A percentile compares a stretch with the other conserved stretches of the same genome.
These are phyloP conservation scores for Bombyx mori DNA, from an alignment of 1,140 invertebrate genomes.

Conservation along the genomic window DNA sequence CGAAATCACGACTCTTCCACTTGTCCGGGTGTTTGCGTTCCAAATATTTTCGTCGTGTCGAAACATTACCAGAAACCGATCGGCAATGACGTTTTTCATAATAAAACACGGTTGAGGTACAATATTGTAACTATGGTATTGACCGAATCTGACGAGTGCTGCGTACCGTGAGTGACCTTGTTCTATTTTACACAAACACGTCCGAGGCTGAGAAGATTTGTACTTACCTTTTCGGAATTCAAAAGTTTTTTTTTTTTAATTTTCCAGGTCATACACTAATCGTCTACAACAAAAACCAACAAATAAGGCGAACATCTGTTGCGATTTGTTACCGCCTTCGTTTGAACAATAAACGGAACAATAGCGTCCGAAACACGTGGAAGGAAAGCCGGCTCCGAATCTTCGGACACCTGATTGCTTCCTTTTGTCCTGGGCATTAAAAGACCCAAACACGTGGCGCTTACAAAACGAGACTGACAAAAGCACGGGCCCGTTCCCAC, in stretches of 20 bases:
- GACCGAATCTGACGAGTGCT: constrained; percentile 22
- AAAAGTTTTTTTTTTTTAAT: constrained; percentile 12
- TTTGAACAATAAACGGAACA: constrained; percentile 42
- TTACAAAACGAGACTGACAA: constrained; percentile 25
- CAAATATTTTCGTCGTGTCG: constrained; percentile 61
- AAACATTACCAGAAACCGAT: constrained; percentile 47
- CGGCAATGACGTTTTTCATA: constrained; percentile 31
- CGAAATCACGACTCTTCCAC: constrained; percentile 67
- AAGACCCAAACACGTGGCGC: constrained; percentile 43
- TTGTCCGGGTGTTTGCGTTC: constrained; percentile 60
- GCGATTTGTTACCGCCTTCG: constrained; percentile 22
- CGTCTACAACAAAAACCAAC: constrained; percentile 22
- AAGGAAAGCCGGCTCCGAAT: constrained; percentile 25
- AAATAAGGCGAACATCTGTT: constrained; percentile 42
- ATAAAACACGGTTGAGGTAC: constrained; percentile 11
- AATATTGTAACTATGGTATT: constrained; percentile 22
- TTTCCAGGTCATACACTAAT: constrained; percentile 14
- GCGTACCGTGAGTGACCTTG: constrained; percentile 22
- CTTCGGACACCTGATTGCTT: constrained; percentile 41
- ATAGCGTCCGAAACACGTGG: constrained; percentile 46
- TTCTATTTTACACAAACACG: constrained; percentile 26
- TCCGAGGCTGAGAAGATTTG: constrained; percentile 13
- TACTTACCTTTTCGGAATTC: constrained; percentile 7
- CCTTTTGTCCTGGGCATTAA: constrained; percentile 38
- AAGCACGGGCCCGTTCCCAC: constrained; percentile 45